Evolutionary conservation across 2,888 invertebrate species (phyloP).

Genomic region (Dermolepida albohirtum): DNA sequence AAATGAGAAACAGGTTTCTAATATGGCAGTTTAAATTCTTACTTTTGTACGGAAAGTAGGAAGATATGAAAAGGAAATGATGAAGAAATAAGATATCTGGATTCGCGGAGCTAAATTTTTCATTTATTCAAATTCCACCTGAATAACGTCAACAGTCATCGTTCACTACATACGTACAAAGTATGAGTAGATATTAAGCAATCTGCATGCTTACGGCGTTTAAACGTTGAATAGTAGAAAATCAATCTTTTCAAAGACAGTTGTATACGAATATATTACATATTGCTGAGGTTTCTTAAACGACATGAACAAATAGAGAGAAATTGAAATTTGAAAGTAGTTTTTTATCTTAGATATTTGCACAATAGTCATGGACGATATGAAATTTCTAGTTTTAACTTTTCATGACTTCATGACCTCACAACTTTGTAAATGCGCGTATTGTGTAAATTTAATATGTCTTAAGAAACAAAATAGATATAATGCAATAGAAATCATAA

Average conservation of each 20-base stretch:
- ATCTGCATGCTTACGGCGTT: not conserved
- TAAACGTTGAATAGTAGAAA: not conserved
- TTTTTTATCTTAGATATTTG: no score
- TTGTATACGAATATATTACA: no score
- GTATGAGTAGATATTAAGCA: not conserved
- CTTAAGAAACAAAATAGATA: no score
- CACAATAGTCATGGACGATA: no score
- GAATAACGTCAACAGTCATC: slow-evolving; percentile 47
- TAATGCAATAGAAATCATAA: no score
- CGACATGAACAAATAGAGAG: no score
- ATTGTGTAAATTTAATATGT: no score
- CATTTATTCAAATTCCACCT: slow-evolving; percentile 51
- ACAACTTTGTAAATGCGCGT: no score
- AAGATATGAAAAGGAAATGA: slow-evolving; percentile 2
- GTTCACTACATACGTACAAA: slow-evolving; percentile 10
- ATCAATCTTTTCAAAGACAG: not conserved
- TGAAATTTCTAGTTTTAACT: no score
- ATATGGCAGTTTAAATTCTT: slow-evolving; percentile 3
- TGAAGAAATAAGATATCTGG: not conserved
- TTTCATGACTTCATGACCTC: no score
- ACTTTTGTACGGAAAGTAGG: not conserved
- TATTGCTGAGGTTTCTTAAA: no score
- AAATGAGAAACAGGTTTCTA: slow-evolving; percentile 8
- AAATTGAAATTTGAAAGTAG: no score
- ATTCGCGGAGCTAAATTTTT: slow-evolving; percentile 44